A percentile compares a stretch with the other conserved stretches of the same genome.
phyloP scores from a whole-genome alignment of 2,797 vertebrate species.

The Tadarida brasiliensis region DNA sequence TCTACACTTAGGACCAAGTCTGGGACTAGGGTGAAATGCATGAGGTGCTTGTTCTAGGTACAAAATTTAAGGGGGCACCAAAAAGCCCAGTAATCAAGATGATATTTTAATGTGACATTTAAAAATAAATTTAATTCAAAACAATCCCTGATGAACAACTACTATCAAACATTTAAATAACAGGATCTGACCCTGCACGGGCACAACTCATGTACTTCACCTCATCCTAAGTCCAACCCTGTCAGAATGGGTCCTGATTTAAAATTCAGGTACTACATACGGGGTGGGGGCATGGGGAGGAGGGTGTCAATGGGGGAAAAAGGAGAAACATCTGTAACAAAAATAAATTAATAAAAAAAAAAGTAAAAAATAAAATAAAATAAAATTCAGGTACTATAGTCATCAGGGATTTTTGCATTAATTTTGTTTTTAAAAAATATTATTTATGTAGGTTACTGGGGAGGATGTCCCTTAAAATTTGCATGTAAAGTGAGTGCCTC shows the following conservation, averaged over 20 bases:
- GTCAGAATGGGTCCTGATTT: background rate
- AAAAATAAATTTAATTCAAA: background rate
- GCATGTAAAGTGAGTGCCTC: background rate
- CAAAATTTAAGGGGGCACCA: background rate
- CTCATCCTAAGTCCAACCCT: background rate
- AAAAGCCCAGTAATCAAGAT: background rate
- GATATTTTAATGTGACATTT: background rate
- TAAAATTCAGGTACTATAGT: background rate
- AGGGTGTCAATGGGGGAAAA: no score
- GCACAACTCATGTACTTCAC: background rate
- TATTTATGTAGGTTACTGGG: background rate
- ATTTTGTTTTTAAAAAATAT: background rate
- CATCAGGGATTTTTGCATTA: constrained; percentile 37
- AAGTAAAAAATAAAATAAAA: no score
- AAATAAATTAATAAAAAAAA: no score
- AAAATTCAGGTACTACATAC: background rate
- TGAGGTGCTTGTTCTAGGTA: background rate
- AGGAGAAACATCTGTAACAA: no score
- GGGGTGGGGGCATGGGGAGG: no score
- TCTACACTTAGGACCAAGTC: background rate
- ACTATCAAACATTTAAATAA: constrained; percentile 16
- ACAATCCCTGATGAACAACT: background rate
- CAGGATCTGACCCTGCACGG: background rate
- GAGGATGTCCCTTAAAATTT: background rate
- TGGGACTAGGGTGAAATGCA: background rate